phyloP scores from a whole-genome alignment of 2,888 invertebrate species.

The Globia sparganii region DNA sequence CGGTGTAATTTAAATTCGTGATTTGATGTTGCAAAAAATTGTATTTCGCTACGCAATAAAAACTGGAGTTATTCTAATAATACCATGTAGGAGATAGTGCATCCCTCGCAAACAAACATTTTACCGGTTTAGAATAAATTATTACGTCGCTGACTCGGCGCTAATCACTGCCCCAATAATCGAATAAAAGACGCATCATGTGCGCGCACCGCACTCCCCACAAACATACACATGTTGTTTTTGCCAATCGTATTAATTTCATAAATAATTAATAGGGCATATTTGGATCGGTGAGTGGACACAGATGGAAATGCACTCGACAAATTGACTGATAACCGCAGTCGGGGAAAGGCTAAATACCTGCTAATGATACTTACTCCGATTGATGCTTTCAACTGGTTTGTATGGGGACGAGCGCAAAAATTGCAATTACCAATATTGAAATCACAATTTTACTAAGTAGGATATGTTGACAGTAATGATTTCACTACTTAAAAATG shows the following conservation, averaged over 20 bases:
- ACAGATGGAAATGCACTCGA: slow-evolving; percentile 87
- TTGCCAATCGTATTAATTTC: slow-evolving; percentile 86
- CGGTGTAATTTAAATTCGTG: slow-evolving; percentile 13
- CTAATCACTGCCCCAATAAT: slow-evolving; percentile 78
- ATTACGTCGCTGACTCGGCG: slow-evolving; percentile 63
- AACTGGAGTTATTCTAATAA: slow-evolving; percentile 39
- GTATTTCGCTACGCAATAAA: slow-evolving; percentile 39
- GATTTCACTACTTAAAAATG: slow-evolving; percentile 44
- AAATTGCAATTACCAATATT: slow-evolving; percentile 58
- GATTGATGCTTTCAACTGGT: slow-evolving; percentile 79
- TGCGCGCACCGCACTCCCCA: slow-evolving; percentile 68
- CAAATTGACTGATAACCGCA: slow-evolving; percentile 90
- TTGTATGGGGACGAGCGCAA: slow-evolving; percentile 31
- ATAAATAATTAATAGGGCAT: slow-evolving; percentile 88
- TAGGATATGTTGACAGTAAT: slow-evolving; percentile 49
- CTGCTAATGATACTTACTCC: slow-evolving; percentile 87
- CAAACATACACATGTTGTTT: slow-evolving; percentile 78
- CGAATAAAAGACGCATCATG: slow-evolving; percentile 79
- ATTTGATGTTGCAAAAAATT: slow-evolving; percentile 37
- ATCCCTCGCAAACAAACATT: slow-evolving; percentile 32
- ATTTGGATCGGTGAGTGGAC: slow-evolving; percentile 83
- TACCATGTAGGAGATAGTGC: slow-evolving; percentile 28
- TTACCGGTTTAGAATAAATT: slow-evolving; percentile 60
- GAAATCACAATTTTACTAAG: slow-evolving; percentile 39
- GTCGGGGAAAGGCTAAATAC: slow-evolving; percentile 88